Evolutionary conservation across 2,113 vertebrate species (phyloP).

Genomic region (Albula glossodonta): DNA sequence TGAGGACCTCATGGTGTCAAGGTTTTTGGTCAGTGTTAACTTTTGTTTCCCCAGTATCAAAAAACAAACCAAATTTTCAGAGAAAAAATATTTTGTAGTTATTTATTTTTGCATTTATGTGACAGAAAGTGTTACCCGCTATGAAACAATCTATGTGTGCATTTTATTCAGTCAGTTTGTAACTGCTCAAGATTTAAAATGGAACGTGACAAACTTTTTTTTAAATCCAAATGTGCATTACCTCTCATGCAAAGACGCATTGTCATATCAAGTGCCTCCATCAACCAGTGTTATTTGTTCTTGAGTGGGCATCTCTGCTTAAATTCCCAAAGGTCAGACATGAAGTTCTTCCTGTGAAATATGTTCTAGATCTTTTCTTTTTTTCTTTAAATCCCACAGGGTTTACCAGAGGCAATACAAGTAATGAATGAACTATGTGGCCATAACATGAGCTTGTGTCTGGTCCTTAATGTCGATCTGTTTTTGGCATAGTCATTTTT

Average conservation of each 20-base stretch:
- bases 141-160: background rate
- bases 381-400: background rate
- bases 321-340: slow-evolving; percentile 22
- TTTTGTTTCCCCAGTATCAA: slow-evolving; percentile 6
- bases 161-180: background rate
- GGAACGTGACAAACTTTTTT: background rate
- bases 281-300: slow-evolving; percentile 10
- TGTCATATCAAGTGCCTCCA: slow-evolving; percentile 10
- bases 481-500: slow-evolving; percentile 11
- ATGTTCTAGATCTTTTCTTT: background rate
- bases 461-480: background rate
- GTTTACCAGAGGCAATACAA: slow-evolving; percentile 1
- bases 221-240: background rate
- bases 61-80: background rate
- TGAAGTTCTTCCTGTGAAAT: slow-evolving; percentile 24
- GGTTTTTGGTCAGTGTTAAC: background rate
- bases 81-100: background rate
- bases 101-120: background rate
- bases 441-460: background rate
- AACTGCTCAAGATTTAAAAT: background rate
- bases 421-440: slow-evolving; percentile 8
- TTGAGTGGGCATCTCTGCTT: slow-evolving; percentile 17
- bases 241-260: background rate
- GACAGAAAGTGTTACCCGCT: background rate
- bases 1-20: background rate